A percentile compares a stretch with the other conserved stretches of the same genome.
Conservation (phyloP, 2,888 invertebrate species). For the Agrochola circellaris region DNA sequence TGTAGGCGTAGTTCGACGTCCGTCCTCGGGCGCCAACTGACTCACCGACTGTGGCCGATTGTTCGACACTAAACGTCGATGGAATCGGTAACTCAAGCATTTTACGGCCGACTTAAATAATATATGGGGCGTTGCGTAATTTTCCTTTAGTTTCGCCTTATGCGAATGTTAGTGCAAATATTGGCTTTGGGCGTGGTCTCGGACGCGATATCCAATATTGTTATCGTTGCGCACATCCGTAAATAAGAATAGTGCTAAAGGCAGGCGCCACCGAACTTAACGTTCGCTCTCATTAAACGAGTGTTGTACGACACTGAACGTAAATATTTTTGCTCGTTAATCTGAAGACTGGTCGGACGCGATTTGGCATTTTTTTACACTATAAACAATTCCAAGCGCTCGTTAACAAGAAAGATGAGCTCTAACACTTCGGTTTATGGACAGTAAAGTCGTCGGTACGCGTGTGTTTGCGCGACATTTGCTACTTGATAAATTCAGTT, state of each 20-base stretch:
- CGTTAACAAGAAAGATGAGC: conserved; percentile 91
- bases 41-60: conserved; percentile 86
- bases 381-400: conserved; percentile 87
- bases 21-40: conserved; percentile 85
- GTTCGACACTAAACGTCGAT: conserved; percentile 88
- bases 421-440: conserved; percentile 88
- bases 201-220: conserved; percentile 56
- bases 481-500: conserved; percentile 77
- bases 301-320: conserved; percentile 75
- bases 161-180: conserved; percentile 79
- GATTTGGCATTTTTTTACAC: conserved; percentile 85
- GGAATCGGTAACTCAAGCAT: conserved; percentile 88
- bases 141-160: conserved; percentile 80
- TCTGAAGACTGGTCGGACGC: conserved; percentile 77
- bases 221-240: conserved; percentile 54
- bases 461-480: conserved; percentile 79
- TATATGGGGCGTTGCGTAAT: conserved; percentile 88
- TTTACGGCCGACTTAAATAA: conserved; percentile 87
- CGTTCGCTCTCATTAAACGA: conserved; percentile 70
- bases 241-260: conserved; percentile 56
- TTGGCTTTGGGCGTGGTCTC: conserved; percentile 71
- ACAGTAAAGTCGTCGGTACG: conserved; percentile 88
- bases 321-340: conserved; percentile 86
- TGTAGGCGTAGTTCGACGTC: conserved; percentile 84
- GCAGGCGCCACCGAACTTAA: conserved; percentile 64